A percentile compares a stretch with the other conserved stretches of the same genome.
phyloP scores from a whole-genome alignment of 2,888 invertebrate genomes.

The Pherbina coryleti region DNA sequence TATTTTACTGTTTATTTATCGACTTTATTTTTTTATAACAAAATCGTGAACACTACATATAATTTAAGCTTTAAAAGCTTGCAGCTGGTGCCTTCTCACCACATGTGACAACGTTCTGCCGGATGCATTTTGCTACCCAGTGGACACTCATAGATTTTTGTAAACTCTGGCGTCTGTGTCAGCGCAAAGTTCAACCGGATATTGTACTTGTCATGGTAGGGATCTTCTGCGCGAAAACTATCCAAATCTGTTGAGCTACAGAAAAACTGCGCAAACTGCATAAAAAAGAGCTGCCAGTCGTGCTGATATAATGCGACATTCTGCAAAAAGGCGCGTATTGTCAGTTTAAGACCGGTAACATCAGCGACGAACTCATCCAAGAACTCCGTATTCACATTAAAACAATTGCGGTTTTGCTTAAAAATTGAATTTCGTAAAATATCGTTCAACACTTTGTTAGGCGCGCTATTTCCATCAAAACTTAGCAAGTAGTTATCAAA shows the following conservation, averaged over 20 bases:
- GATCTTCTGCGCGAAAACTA: conserved; percentile 48
- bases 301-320: conserved; percentile 44
- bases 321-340: conserved; percentile 55
- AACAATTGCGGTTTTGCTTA: conserved; percentile 48
- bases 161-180: conserved; percentile 59
- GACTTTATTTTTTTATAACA: no score
- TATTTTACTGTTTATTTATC: no score
- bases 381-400: conserved; percentile 50
- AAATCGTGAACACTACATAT: no score
- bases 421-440: conserved; percentile 50
- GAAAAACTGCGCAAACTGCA: conserved; percentile 64
- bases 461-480: conserved; percentile 51
- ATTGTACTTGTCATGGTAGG: conserved; percentile 56
- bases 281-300: conserved; percentile 57
- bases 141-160: conserved; percentile 55
- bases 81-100: conserved; percentile 51
- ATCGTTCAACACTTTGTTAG: no score
- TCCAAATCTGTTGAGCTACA: conserved; percentile 51
- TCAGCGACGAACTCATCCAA: conserved; percentile 60
- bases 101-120: conserved; percentile 53
- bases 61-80: no score
- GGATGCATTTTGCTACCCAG: conserved; percentile 56
- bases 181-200: conserved; percentile 58
- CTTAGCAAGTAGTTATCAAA: conserved; percentile 58
- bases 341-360: conserved; percentile 60